phyloP scores from a whole-genome alignment of 2,113 vertebrate genomes.

The Rana temporaria region DNA sequence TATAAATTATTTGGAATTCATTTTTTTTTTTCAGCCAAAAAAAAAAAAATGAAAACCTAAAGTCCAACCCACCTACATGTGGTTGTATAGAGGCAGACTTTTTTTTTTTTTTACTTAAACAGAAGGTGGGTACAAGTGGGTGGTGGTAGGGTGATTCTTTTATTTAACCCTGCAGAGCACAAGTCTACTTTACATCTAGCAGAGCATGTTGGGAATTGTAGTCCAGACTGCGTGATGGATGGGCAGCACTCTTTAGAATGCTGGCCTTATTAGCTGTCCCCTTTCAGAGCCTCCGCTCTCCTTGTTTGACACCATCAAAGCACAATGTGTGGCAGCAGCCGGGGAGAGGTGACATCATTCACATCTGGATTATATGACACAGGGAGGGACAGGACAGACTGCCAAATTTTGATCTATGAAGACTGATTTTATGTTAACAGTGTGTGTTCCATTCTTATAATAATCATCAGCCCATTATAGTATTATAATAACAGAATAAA shows the following conservation, averaged over 20 bases:
- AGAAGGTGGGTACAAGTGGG: neutral
- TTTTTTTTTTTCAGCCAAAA: no score
- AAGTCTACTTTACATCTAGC: no score
- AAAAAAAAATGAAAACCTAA: no score
- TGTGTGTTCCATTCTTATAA: neutral
- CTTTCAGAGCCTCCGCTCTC: neutral
- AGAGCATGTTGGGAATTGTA: neutral
- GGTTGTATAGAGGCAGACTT: neutral
- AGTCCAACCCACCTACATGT: no score
- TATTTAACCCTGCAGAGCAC: no score
- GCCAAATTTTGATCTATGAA: conserved; percentile 13
- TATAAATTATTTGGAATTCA: no score
- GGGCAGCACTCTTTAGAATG: neutral
- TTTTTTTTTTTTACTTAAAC: neutral
- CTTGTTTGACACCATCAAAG: conserved; percentile 22
- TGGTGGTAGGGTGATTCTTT: no score
- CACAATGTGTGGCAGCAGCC: conserved; percentile 17
- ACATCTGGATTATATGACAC: conserved; percentile 44
- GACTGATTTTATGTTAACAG: neutral
- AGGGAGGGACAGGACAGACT: neutral
- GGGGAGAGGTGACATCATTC: conserved; percentile 20
- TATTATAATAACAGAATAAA: no score
- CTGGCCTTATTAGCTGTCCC: neutral
- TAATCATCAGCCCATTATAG: no score
- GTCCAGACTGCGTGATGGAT: neutral